Base-by-base conservation (phyloP, 2,797 vertebrate species). In the Coccyzus lansbergi region DNA sequence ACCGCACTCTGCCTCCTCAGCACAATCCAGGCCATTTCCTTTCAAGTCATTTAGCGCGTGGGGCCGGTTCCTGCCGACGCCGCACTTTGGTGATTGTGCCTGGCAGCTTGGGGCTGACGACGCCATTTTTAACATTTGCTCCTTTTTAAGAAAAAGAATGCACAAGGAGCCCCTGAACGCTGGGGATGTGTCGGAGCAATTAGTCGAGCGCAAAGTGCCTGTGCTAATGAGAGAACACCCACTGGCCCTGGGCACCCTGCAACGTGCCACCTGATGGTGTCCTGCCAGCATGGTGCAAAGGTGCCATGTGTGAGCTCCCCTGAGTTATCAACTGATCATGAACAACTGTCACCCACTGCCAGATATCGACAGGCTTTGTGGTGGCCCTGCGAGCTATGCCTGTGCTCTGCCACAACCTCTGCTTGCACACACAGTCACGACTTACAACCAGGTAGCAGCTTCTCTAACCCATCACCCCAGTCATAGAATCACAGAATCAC, bases 1-100 rank as follows among this genome's bases (percentile, higher is more conserved):
- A 94, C 96, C 85, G 49, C 95, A 94, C 97, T 96, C 97, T 98
- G 98, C 98, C 96, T 97, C 92, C 97, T 98, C 98, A 98, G 98
- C 98, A 98, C 96, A 97, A 98, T 97, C 97, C 88, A 80, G 96
- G 92, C 97, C 97, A 70, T 95, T 97, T 96, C 96, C 98, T 97
- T 95, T 96, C 83, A 83, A 98, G 97, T 91, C 90, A 97, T 90
- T 88, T 94, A 92, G 96, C 60, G 94, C 79, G 94, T 92, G 59
- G 88, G 74, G 92, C 96, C 62, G 16, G 81, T 93, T 97, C 97
- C 96, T 98, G 98, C 98, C 93, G 96, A 97, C 97, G 33, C 94
- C 94, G 97, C 98, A 97, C 94, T 98, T 97, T 96, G 96, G 96
- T 69, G 96, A 95, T 53, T 81, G 96, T 17, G 93, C 96, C 97